A percentile compares a stretch with the other conserved stretches of the same genome.
Evolutionary conservation across 2,797 vertebrate genomes (phyloP).

Genomic region (Lacerta bilineata): DNA sequence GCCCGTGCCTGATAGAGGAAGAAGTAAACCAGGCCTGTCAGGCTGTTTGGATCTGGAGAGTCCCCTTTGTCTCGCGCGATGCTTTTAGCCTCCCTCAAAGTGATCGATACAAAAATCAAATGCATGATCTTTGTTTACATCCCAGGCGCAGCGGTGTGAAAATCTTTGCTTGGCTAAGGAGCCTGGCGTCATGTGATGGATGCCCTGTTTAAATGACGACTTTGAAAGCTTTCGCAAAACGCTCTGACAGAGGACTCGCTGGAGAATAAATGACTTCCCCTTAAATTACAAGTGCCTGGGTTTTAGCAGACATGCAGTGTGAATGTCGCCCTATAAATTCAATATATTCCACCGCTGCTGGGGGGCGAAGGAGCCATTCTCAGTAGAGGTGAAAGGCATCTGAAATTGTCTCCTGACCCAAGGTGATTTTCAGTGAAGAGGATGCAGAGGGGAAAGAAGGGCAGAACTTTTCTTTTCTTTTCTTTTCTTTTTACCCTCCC

Average conservation of each 20-base stretch:
- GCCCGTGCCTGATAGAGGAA: conserved; percentile 42
- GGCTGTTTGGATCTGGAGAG: conserved; percentile 59
- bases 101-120: conserved; percentile 83
- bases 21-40: conserved; percentile 59
- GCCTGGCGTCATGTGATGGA: conserved; percentile 67
- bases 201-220: conserved; percentile 76
- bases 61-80: conserved; percentile 52
- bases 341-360: conserved; percentile 71
- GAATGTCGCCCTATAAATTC: conserved; percentile 70
- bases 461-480: conserved; percentile 9
- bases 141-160: conserved; percentile 72
- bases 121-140: conserved; percentile 81
- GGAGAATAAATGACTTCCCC: conserved; percentile 81
- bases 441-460: conserved; percentile 26
- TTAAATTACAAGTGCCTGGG: conserved; percentile 75
- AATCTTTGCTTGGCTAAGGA: conserved; percentile 68
- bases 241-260: conserved; percentile 75
- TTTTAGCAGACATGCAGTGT: conserved; percentile 71
- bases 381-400: conserved; percentile 34
- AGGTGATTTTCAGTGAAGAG: conserved; percentile 49
- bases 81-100: conserved; percentile 60
- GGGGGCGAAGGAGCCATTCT: conserved; percentile 65
- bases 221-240: conserved; percentile 78
- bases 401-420: conserved; percentile 49
- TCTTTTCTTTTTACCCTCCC: neutral